phyloP scores from a whole-genome alignment of 2,797 vertebrate species.

The Lepus townsendii region DNA sequence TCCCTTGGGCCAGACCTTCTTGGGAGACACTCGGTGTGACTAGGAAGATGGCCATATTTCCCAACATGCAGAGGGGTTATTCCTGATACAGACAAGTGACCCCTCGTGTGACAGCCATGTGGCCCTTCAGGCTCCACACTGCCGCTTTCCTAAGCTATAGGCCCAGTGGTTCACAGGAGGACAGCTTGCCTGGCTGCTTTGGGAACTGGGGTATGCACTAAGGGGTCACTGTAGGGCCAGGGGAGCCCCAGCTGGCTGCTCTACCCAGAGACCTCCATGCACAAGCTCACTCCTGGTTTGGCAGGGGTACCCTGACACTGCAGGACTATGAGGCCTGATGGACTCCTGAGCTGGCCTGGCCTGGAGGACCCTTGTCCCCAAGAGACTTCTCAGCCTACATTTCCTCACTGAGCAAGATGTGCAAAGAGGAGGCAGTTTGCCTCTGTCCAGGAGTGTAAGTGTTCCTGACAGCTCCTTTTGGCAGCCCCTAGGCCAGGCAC shows the following conservation, averaged over 20 bases:
- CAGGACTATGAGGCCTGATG: neutral
- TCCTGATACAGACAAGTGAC: neutral
- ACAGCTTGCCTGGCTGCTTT: neutral
- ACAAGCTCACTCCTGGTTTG: neutral
- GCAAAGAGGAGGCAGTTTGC: neutral
- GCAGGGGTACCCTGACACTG: neutral
- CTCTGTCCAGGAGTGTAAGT: neutral
- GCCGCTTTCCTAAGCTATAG: neutral
- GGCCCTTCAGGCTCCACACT: neutral
- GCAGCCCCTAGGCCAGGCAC: neutral
- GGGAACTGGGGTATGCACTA: neutral
- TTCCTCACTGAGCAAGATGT: slow-evolving; percentile 22
- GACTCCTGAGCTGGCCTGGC: neutral
- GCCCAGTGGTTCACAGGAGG: neutral
- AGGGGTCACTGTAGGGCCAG: neutral
- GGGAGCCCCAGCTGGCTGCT: neutral
- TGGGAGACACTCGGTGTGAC: neutral
- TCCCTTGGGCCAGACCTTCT: neutral
- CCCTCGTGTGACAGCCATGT: neutral
- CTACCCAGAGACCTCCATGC: neutral
- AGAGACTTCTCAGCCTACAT: slow-evolving; percentile 1
- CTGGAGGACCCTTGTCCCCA: neutral
- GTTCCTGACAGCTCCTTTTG: slow-evolving; percentile 49
- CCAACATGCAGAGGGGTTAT: neutral
- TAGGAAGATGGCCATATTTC: neutral